A percentile compares a stretch with the other conserved stretches of the same genome.
Conservation (phyloP, 2,113 vertebrate genomes). For the Poeciliopsis retropinna region DNA sequence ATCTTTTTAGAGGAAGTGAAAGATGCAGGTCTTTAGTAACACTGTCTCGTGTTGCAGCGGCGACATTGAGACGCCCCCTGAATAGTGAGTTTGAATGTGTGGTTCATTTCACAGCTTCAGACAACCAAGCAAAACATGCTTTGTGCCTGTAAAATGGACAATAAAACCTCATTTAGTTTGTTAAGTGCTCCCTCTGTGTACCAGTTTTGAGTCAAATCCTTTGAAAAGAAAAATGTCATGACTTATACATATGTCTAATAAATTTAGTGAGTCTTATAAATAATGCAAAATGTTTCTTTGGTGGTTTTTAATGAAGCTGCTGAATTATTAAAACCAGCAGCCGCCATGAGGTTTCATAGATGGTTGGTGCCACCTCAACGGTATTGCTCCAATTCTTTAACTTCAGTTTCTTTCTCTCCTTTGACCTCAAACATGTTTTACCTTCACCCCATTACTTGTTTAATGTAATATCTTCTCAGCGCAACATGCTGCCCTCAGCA, state of each 20-base stretch:
- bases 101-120: constrained; percentile 37
- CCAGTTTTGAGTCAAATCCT: constrained; percentile 52
- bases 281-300: constrained; percentile 68
- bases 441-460: constrained; percentile 17
- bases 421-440: constrained; percentile 8
- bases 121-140: constrained; percentile 13
- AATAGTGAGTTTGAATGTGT: constrained; percentile 55
- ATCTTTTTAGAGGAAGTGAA: constrained; percentile 62
- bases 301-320: constrained; percentile 54
- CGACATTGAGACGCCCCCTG: constrained; percentile 56
- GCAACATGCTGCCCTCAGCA: constrained; percentile 21
- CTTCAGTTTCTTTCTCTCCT: constrained; percentile 10
- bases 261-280: constrained; percentile 71
- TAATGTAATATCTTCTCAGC: constrained; percentile 26
- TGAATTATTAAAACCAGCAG: constrained; percentile 74
- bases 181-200: constrained; percentile 29
- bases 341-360: constrained; percentile 57
- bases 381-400: constrained; percentile 42
- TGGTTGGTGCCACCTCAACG: constrained; percentile 45
- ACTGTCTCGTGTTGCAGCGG: constrained; percentile 31
- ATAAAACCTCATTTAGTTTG: constrained; percentile 24
- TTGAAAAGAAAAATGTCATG: constrained; percentile 74
- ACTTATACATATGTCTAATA: constrained; percentile 75
- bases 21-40: constrained; percentile 61
- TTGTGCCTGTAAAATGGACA: constrained; percentile 16